Evolutionary conservation across 64 coral and sea anemone species (phyloP), one percentile per base, ranked within the genome.

Genomic region (Astreopora myriophthalma): DNA sequence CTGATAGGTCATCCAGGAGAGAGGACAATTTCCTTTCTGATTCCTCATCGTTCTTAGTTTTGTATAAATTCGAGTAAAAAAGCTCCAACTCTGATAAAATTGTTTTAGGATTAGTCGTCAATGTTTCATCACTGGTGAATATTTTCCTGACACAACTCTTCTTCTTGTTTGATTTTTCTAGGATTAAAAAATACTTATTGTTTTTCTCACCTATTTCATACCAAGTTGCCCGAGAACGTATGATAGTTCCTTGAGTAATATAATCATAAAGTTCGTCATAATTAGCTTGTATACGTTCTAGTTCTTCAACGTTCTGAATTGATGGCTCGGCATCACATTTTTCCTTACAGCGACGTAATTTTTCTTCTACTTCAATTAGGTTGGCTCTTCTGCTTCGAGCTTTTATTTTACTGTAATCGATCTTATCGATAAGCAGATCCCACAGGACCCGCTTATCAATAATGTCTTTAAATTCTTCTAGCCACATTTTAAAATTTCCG

Each of bases 161-260:
- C 38, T 20, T 85, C 60, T 68, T 85, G 5, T 37, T 12, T n/a
- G 57, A 23, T 58, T 52, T 78, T 89, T 89, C 87, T 36, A 78
- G 7, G 23, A 78, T 75, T 30, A 89, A 27, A 33, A 89, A 89
- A 42, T 89, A 79, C 80, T 91, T 91, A 19, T 30, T 84, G 25
- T 91, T 91, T 91, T 91, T 91, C 29, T 91, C 89, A 42, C 89
- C 77, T 10, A 46, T 49, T 81, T 91, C 89, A 39, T 83, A 91
- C 89, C 65, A 84, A 30, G 81, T 71, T 9, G 60, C 49, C 48
- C 78, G 37, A 10, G 89, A 91, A 28, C 77, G 63, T 39, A 91
- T 52, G 36, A 88, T 58, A 1, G 38, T 4, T 1, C 90, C 90
- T 65, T 74, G 30, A 20, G 82, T 68, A 69, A 86, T 92, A 34